Evolutionary conservation across 92 coral and sea anemone genomes (phyloP), one percentile per base, ranked within the genome.

Genomic region (Hydrozoanthus gracilis): DNA sequence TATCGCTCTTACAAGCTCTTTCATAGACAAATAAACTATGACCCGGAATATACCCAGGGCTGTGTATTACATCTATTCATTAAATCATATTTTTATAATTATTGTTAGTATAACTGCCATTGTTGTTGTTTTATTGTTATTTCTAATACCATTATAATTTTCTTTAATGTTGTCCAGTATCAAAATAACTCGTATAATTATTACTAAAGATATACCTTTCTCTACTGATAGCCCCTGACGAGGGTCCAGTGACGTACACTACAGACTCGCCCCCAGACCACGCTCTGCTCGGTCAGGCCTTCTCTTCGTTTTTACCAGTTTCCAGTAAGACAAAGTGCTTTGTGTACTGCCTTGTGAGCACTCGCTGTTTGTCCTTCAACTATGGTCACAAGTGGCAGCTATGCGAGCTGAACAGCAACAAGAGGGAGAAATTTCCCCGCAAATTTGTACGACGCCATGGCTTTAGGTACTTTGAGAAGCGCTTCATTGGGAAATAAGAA

Each of bases 261-360:
- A 74, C 60, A 15, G 78, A 74, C 78, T 47, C 78, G 61, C 78
- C 78, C 55, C 78, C 78, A 6, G 55, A 74, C 55, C 9, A 74
- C 60, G 52, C 78, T 15, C 60, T 74, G 15, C 5, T 49, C 39
- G 78, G 78, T 3, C 44, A 74, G 5, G 15, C 9, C 44, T 12
- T 74, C 60, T 12, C 13, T 6, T n/a, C 58, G 55, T 74, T 74
- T 58, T 16, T 44, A n/a, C 12, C 15, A 7, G 60, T 74, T n/a
- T 74, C 78, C 61, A 74, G 78, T 18, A 74, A 16, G 60, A 74
- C 78, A 17, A 74, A 74, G 78, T 74, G 78, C 44, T 74, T 74
- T 14, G 78, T 74, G 52, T 74, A 74, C 78, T 74, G 78, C 78
- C 60, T 74, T 10, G 44, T 74, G 4, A 74, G 14, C 13, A 74